Evolutionary conservation across 2,888 invertebrate genomes (phyloP), one percentile per base, ranked within the genome.

Genomic region (Chromoteleia sp.): DNA sequence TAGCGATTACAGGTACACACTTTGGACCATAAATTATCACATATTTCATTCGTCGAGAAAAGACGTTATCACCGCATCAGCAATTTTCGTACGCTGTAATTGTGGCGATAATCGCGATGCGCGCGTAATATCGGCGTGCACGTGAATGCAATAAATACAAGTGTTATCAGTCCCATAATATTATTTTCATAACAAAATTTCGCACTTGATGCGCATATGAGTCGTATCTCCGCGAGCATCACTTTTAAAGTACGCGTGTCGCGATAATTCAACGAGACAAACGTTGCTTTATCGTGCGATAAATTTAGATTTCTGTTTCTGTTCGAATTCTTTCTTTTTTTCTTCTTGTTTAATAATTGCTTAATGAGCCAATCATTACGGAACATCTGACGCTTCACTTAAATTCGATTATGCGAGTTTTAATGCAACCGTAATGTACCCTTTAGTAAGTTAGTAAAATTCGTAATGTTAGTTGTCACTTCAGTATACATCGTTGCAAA

Each of bases 61-160:
- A 70, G 75, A 65, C 63, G 50, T 67, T 81, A 81, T 81, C 81
- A 21, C 8, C 52, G 59, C 54, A 81, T 81, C 75, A 70, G 80
- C 75, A 75, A 81, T 81, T 81, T 75, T 75, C 70, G 52, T 56
- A 33, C 33, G 14, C 50, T 36, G 30, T 81, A 75, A 81, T 81
- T 81, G 70, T 58, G 39, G 25, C 39, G 75, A 81, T 81, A 81
- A 81, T 54, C 25, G 52, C 30, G 58, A 68, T 74, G 63, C 71
- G 63, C 63, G 17, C 67, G 65, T 45, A 70, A 81, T 52, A 45
- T 65, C 58, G 56, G 41, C 29, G 7, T 30, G 15, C 71, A 56
- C 80, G 75, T 36, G 65, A 45, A 81, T 33, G 63, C 48, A 65
- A 75, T 81, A 74, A 74, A 80, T 56, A 75, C 56, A 48, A 63